Conservation (phyloP, 1,140 invertebrate species). For the Cyclargus thomasi region DNA sequence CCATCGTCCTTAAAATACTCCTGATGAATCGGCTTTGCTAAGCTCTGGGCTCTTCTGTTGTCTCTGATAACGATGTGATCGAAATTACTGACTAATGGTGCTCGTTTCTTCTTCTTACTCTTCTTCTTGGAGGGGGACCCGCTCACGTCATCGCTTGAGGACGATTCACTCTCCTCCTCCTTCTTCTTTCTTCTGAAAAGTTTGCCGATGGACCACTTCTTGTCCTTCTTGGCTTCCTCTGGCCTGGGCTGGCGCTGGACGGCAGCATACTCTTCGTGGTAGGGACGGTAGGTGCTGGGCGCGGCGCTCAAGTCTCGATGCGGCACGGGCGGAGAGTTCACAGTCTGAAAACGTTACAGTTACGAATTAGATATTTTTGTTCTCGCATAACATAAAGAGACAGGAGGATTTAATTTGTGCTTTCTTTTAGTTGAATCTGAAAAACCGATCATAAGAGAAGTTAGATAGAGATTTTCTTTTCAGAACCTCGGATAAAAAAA, state of each 20-base stretch:
- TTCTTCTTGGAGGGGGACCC: slow-evolving; percentile 72
- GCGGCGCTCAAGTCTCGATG: slow-evolving; percentile 54
- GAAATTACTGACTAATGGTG: slow-evolving; percentile 62
- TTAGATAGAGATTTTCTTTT: no score
- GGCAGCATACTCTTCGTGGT: slow-evolving; percentile 56
- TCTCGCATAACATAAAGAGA: no score
- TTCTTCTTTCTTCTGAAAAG: slow-evolving; percentile 82
- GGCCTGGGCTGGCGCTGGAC: slow-evolving; percentile 53
- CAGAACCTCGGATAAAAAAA: no score
- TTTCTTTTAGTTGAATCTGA: no score
- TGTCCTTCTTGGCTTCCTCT: slow-evolving; percentile 68
- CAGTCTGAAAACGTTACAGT: slow-evolving; percentile 51
- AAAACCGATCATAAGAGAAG: no score
- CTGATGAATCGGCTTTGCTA: slow-evolving; percentile 53
- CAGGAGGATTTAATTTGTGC: no score
- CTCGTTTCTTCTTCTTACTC: slow-evolving; percentile 63
- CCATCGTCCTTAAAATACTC: slow-evolving; percentile 72
- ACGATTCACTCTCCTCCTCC: slow-evolving; percentile 76
- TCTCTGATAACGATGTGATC: slow-evolving; percentile 75
- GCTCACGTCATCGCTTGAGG: slow-evolving; percentile 77
- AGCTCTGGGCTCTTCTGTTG: slow-evolving; percentile 65
- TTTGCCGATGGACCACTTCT: slow-evolving; percentile 84
- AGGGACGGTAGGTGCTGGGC: slow-evolving; percentile 47
- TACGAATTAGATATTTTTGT: no score
- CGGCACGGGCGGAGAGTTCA: slow-evolving; percentile 63